A percentile compares a stretch with the other conserved stretches of the same genome.
These are phyloP conservation scores for Aphrophora alni DNA, from an alignment of 2,888 invertebrate genomes.

Conservation along the genomic window DNA sequence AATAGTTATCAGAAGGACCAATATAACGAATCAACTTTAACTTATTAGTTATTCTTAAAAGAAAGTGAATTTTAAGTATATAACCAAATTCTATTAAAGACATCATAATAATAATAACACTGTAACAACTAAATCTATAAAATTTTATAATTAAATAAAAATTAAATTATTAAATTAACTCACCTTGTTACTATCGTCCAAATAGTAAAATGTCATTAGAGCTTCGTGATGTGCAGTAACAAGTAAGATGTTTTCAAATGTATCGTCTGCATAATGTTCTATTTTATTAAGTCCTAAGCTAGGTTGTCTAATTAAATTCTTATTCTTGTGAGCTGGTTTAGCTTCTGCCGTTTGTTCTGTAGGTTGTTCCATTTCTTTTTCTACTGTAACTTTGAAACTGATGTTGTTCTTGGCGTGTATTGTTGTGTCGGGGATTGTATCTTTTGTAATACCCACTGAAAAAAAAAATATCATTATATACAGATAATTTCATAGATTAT, in stretches of 20 bases:
- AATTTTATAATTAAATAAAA: no score
- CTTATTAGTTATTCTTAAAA: no score
- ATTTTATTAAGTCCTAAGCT: slow-evolving; percentile 54
- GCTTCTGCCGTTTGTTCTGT: not conserved
- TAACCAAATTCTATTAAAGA: no score
- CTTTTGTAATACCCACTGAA: slow-evolving; percentile 27
- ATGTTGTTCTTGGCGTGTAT: slow-evolving; percentile 14
- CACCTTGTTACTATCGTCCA: slow-evolving; percentile 84
- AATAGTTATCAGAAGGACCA: no score
- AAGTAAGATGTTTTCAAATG: slow-evolving; percentile 64
- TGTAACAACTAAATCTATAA: no score
- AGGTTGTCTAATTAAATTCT: slow-evolving; percentile 56
- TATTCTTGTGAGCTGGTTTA: not conserved
- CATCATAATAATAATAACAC: no score
- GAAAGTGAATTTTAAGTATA: no score
- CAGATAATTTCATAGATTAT: no score
- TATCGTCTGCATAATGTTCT: slow-evolving; percentile 58
- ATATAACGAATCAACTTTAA: no score
- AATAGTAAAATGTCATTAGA: slow-evolving; percentile 89
- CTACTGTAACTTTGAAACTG: not conserved
- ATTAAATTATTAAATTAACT: no score
- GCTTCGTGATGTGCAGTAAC: slow-evolving; percentile 84
- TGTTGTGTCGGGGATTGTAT: slow-evolving; percentile 22
- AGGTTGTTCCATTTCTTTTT: slow-evolving; percentile 12
- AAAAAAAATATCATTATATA: not conserved